Conservation (phyloP, 2,888 invertebrate species). For the Dryobota labecula region DNA sequence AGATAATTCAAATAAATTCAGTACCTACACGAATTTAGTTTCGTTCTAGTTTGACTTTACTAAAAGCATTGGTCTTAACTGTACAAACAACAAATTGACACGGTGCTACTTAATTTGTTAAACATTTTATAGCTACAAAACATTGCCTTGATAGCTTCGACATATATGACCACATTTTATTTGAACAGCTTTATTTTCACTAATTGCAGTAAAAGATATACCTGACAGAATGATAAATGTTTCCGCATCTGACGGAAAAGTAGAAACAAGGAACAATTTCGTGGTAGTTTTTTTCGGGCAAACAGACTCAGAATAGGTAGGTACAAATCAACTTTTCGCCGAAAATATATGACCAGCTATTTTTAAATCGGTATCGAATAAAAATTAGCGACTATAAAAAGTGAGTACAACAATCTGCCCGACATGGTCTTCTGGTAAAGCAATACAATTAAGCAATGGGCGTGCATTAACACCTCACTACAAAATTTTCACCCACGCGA, state of each 20-base stretch:
- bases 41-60: neutral
- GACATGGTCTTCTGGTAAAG: constrained; percentile 86
- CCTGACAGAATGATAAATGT: constrained; percentile 20
- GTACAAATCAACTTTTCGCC: neutral
- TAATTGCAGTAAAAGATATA: constrained; percentile 13
- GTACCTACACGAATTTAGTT: neutral
- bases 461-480: constrained; percentile 88
- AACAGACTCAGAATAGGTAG: neutral
- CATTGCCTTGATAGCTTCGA: constrained; percentile 61
- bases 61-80: neutral
- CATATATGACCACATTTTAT: constrained; percentile 71
- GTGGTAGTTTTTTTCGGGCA: neutral
- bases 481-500: constrained; percentile 84
- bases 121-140: constrained; percentile 71
- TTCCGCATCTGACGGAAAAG: constrained; percentile 16
- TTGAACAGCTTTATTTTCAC: constrained; percentile 57
- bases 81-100: constrained; percentile 64
- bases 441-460: constrained; percentile 89
- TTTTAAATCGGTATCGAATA: constrained; percentile 70
- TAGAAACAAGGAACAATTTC: constrained; percentile 1
- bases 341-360: constrained; percentile 7
- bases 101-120: constrained; percentile 67
- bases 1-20: constrained; percentile 8
- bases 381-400: constrained; percentile 86
- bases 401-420: constrained; percentile 75